phyloP scores from a whole-genome alignment of 2,113 vertebrate species.

The Spizaetus ornatus region DNA sequence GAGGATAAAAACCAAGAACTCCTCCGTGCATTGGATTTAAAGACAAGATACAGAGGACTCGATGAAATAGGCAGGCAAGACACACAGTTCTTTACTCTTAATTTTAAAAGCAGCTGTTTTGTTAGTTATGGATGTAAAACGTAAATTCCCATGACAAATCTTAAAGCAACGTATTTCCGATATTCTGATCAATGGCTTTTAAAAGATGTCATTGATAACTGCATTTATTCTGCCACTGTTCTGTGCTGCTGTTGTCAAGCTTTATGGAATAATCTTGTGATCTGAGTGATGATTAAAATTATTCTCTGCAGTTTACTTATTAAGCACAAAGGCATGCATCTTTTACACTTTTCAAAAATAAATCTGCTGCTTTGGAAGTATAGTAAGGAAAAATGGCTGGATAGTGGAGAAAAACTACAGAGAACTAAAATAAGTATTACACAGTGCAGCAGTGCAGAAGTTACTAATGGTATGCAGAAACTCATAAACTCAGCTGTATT shows the following conservation, averaged over 20 bases:
- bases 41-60: neutral
- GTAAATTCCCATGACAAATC: neutral
- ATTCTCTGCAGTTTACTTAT: neutral
- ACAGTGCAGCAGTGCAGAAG: neutral
- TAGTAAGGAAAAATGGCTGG: neutral
- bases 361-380: neutral
- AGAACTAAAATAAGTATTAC: neutral
- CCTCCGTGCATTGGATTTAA: neutral
- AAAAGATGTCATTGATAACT: neutral
- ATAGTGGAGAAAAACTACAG: neutral
- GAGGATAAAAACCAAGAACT: neutral
- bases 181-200: neutral
- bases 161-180: neutral
- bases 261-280: neutral
- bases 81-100: neutral
- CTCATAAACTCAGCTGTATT: neutral
- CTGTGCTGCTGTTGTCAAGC: neutral
- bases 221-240: neutral
- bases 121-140: neutral
- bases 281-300: constrained; percentile 20
- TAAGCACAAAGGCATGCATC: neutral
- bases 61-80: neutral
- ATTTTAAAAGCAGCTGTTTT: neutral
- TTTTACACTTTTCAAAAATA: neutral
- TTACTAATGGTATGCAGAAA: neutral